These are phyloP conservation scores for Nemotelus pantherinus DNA, from an alignment of 2,888 invertebrate species.

Conservation along the genomic window DNA sequence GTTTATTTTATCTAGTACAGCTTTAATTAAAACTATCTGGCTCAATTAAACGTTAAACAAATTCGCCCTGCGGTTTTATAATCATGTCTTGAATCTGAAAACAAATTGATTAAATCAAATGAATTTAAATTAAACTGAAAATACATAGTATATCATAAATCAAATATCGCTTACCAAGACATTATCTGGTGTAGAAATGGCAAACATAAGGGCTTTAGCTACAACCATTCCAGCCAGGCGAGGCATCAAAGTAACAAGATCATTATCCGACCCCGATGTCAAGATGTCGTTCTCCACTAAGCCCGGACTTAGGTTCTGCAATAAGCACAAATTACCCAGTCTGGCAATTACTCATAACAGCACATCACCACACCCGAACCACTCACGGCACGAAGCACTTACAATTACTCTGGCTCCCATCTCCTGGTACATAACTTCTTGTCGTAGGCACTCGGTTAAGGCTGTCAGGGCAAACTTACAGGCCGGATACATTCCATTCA, in stretches of 20 bases:
- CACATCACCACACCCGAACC: neutral
- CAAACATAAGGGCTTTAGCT: conserved; percentile 55
- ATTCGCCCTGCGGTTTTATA: conserved; percentile 56
- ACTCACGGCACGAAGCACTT: conserved; percentile 48
- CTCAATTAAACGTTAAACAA: conserved; percentile 50
- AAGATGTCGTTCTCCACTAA: conserved; percentile 56
- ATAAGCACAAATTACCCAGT: neutral
- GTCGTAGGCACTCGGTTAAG: conserved; percentile 60
- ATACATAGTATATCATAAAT: neutral
- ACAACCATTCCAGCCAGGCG: conserved; percentile 55
- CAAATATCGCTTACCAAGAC: conserved; percentile 53
- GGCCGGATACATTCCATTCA: conserved; percentile 57
- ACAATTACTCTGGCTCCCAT: conserved; percentile 59
- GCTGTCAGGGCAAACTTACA: conserved; percentile 60
- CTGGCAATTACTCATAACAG: conserved; percentile 33
- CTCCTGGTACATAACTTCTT: conserved; percentile 58
- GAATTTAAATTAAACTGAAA: too few relatives aligned
- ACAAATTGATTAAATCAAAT: neutral
- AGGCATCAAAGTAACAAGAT: conserved; percentile 55
- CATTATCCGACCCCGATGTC: conserved; percentile 53
- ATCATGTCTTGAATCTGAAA: conserved; percentile 55
- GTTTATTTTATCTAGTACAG: neutral
- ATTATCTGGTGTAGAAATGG: conserved; percentile 55
- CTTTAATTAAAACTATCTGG: neutral
- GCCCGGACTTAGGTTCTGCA: conserved; percentile 56